These are phyloP conservation scores for Idaea biselata DNA, from an alignment of 2,888 invertebrate genomes.

Conservation along the genomic window DNA sequence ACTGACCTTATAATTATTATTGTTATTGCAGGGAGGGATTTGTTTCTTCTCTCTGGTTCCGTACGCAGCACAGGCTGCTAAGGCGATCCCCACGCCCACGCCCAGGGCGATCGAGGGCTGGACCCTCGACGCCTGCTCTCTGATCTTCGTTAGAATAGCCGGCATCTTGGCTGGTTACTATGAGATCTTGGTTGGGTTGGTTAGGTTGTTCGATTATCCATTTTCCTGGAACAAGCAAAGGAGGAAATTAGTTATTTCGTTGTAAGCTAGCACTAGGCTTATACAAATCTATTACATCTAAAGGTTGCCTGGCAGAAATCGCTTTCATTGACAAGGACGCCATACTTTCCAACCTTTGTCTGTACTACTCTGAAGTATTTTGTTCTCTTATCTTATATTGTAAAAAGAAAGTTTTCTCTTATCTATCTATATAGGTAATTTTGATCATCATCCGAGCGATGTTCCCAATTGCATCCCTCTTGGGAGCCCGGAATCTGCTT, in stretches of 20 bases:
- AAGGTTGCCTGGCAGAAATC: background rate
- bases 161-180: conserved; percentile 56
- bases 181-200: conserved; percentile 11
- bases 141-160: conserved; percentile 70
- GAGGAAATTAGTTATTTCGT: background rate
- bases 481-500: too few species aligned
- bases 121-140: conserved; percentile 70
- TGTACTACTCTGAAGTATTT: too few species aligned
- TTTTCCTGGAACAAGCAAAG: conserved; percentile 24
- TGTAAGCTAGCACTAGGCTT: too few species aligned
- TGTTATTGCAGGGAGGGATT: conserved; percentile 59
- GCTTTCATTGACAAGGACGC: conserved; percentile 5
- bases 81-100: conserved; percentile 68
- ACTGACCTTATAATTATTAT: conserved; percentile 73
- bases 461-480: too few species aligned
- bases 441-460: too few species aligned
- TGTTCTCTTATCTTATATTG: too few species aligned
- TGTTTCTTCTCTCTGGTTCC: conserved; percentile 67
- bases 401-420: too few species aligned
- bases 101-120: conserved; percentile 68
- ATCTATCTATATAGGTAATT: too few species aligned
- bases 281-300: too few species aligned
- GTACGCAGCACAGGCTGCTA: conserved; percentile 69
- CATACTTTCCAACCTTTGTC: background rate
- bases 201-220: conserved; percentile 20